phyloP scores from a whole-genome alignment of 2,888 invertebrate genomes.

The Dynastes hyllus region DNA sequence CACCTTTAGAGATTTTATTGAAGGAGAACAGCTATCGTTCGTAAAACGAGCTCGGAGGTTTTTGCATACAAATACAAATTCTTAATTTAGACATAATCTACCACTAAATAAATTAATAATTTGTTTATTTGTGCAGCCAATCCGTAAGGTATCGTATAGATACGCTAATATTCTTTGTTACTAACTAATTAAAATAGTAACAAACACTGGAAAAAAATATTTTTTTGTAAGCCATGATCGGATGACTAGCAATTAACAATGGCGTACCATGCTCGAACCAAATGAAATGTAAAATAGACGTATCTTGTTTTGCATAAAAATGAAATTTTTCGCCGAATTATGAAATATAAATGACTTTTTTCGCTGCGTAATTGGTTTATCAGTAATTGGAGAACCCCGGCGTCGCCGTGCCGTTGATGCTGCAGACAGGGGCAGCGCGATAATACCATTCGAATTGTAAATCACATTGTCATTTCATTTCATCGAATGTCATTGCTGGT shows the following conservation, averaged over 20 bases:
- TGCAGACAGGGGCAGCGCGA: slow-evolving; percentile 56
- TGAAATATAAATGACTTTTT: slow-evolving; percentile 63
- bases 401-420: slow-evolving; percentile 39
- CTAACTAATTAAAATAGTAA: too few species aligned
- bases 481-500: slow-evolving; percentile 61
- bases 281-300: slow-evolving; percentile 35
- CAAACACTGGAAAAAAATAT: too few species aligned
- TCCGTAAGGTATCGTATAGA: too few species aligned
- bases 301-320: slow-evolving; percentile 63
- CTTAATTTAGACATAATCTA: too few species aligned
- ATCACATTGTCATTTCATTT: slow-evolving; percentile 65
- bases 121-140: too few species aligned
- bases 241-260: slow-evolving; percentile 17
- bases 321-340: slow-evolving; percentile 59
- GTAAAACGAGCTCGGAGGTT: too few species aligned
- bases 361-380: slow-evolving; percentile 62
- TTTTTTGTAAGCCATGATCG: not conserved
- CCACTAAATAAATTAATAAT: too few species aligned
- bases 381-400: slow-evolving; percentile 61
- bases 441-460: slow-evolving; percentile 64
- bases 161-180: too few species aligned
- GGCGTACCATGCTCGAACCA: not conserved
- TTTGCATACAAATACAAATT: too few species aligned
- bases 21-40: too few species aligned
- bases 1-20: too few species aligned